Evolutionary conservation across 2,888 invertebrate genomes (phyloP).

Genomic region (Apamea monoglypha): DNA sequence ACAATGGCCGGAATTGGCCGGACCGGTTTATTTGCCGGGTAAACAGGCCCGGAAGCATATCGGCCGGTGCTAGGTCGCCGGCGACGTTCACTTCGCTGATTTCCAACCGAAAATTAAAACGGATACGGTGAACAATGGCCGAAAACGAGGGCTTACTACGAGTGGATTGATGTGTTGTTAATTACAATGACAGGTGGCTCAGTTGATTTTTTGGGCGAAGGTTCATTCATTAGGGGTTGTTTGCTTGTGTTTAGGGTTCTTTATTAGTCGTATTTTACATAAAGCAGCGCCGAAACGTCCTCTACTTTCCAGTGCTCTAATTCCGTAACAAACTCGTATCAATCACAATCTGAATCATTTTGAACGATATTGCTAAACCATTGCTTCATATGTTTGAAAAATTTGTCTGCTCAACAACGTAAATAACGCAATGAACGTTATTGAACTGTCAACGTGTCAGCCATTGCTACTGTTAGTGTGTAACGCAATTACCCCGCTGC

Average conservation of each 20-base stretch:
- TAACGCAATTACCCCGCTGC: background rate
- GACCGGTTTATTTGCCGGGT: slow-evolving; percentile 73
- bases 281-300: background rate
- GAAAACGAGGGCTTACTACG: slow-evolving; percentile 45
- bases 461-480: too few species aligned
- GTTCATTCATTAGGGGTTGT: slow-evolving; percentile 45
- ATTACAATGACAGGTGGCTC: slow-evolving; percentile 45
- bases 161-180: slow-evolving; percentile 47
- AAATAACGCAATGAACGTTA: background rate
- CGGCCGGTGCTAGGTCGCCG: slow-evolving; percentile 53
- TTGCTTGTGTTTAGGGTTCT: background rate
- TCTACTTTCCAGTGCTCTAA: background rate
- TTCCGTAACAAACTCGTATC: background rate
- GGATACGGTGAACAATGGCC: slow-evolving; percentile 69
- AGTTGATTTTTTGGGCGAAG: slow-evolving; percentile 27
- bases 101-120: slow-evolving; percentile 77
- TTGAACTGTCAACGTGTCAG: background rate
- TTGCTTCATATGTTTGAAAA: background rate
- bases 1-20: slow-evolving; percentile 77
- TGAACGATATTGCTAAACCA: background rate
- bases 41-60: slow-evolving; percentile 72
- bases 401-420: background rate
- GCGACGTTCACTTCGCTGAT: slow-evolving; percentile 76
- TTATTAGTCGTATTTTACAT: slow-evolving; percentile 24
- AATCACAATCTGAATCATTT: background rate